phyloP scores from a whole-genome alignment of 64 coral and sea anemone species.

The Actinia tenebrosa region DNA sequence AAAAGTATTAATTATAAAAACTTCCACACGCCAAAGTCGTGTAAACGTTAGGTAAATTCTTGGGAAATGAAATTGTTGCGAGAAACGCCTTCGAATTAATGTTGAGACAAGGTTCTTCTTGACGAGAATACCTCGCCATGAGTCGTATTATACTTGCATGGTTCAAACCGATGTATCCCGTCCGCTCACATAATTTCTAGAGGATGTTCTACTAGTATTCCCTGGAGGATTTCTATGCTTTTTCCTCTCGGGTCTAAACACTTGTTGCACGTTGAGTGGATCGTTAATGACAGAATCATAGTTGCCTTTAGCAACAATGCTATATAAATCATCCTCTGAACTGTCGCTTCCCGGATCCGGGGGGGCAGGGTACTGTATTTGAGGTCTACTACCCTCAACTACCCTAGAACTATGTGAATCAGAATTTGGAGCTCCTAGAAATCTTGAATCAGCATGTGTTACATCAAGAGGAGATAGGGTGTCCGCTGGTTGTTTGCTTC shows the following conservation, averaged over 20 bases:
- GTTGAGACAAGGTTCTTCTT: not conserved
- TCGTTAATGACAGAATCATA: slow-evolving; percentile 43
- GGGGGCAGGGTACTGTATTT: slow-evolving; percentile 42
- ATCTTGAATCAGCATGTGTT: not conserved
- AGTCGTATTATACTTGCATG: not conserved
- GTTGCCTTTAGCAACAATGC: slow-evolving; percentile 63
- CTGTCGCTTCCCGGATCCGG: slow-evolving; percentile 55
- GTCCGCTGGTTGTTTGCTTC: not conserved
- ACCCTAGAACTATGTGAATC: slow-evolving; percentile 23
- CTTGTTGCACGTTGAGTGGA: slow-evolving; percentile 12
- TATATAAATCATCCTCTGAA: slow-evolving; percentile 69
- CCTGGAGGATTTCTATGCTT: not conserved
- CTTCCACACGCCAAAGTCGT: not conserved
- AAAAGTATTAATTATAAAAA: not conserved
- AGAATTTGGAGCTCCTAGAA: slow-evolving; percentile 4
- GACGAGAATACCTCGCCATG: not conserved
- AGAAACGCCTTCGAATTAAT: not conserved
- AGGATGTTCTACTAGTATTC: not conserved
- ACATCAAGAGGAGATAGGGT: slow-evolving; percentile 40
- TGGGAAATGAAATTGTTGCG: not conserved
- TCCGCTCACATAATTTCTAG: not conserved
- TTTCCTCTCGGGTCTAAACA: not conserved
- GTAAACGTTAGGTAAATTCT: not conserved
- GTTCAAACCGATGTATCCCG: slow-evolving; percentile 3
- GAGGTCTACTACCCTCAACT: slow-evolving; percentile 15